Conservation (phyloP, 2,888 invertebrate species). For the Thalpophila matura region DNA sequence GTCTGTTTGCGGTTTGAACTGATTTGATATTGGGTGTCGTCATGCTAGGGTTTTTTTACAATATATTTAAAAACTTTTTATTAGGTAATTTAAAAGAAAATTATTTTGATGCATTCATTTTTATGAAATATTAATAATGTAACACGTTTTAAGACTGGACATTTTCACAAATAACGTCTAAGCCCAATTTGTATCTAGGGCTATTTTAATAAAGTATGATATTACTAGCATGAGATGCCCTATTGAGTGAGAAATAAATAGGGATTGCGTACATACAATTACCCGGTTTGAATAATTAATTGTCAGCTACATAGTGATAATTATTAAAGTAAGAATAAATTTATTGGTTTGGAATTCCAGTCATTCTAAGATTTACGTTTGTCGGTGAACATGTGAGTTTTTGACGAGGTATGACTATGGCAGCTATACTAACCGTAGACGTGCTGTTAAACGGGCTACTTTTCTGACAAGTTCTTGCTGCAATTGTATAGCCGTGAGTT, state of each 20-base stretch:
- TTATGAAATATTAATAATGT: not conserved
- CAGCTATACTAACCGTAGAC: too few relatives aligned
- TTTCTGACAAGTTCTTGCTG: too few relatives aligned
- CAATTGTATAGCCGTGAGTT: too few relatives aligned
- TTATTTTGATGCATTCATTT: not conserved
- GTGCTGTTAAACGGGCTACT: too few relatives aligned
- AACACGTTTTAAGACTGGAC: slow-evolving; percentile 17
- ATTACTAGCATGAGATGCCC: slow-evolving; percentile 52
- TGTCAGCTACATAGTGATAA: slow-evolving; percentile 42
- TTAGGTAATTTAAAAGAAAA: not conserved
- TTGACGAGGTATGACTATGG: too few relatives aligned
- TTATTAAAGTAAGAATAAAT: slow-evolving; percentile 52
- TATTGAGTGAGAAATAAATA: slow-evolving; percentile 51
- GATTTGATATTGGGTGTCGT: slow-evolving; percentile 49
- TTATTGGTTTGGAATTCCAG: too few relatives aligned
- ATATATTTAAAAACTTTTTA: slow-evolving; percentile 3
- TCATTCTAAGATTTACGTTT: slow-evolving; percentile 35
- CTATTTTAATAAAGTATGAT: slow-evolving; percentile 2
- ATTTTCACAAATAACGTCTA: slow-evolving; percentile 18
- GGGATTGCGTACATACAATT: slow-evolving; percentile 28
- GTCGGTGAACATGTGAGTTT: too few relatives aligned
- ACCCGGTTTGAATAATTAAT: slow-evolving; percentile 27
- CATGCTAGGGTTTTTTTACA: slow-evolving; percentile 36
- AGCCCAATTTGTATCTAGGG: slow-evolving; percentile 21
- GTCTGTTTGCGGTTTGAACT: slow-evolving; percentile 20